Evolutionary conservation across 2,888 invertebrate species (phyloP).

Genomic region (Sclerodermus sp.): DNA sequence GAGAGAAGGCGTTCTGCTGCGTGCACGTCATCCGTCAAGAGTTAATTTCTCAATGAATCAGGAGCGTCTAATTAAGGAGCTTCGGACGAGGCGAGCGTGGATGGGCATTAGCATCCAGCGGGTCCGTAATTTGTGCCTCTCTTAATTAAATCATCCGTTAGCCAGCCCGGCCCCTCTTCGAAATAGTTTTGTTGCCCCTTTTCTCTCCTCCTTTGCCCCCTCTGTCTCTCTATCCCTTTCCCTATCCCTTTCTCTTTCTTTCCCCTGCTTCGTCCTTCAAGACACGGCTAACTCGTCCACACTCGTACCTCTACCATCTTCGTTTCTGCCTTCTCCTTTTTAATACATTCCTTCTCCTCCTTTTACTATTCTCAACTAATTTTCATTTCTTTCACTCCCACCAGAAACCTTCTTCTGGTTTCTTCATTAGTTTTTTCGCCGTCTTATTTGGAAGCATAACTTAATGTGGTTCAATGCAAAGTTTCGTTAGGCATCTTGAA

Average conservation of each 20-base stretch:
- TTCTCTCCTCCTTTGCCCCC: slow-evolving; percentile 18
- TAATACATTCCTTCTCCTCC: slow-evolving; percentile 8
- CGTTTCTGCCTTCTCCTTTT: slow-evolving; percentile 1
- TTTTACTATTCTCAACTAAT: no score
- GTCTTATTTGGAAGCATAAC: no score
- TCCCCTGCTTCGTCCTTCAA: no score
- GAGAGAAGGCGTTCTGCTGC: no score
- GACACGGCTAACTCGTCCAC: slow-evolving; percentile 16
- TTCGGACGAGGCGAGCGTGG: slow-evolving; percentile 48
- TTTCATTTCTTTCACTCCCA: no score
- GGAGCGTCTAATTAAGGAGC: slow-evolving; percentile 54
- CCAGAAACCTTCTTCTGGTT: no score
- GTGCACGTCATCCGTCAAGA: slow-evolving; percentile 30
- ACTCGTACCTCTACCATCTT: neutral
- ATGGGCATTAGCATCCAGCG: slow-evolving; percentile 56
- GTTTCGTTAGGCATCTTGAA: no score
- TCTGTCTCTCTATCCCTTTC: slow-evolving; percentile 21
- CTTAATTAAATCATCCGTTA: slow-evolving; percentile 59
- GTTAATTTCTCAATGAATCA: slow-evolving; percentile 50
- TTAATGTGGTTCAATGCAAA: no score
- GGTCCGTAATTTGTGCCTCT: slow-evolving; percentile 58
- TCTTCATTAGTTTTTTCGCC: no score
- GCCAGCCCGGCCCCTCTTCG: slow-evolving; percentile 41
- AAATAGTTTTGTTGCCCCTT: slow-evolving; percentile 20
- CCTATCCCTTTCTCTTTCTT: no score